Percentiles rank a stretch among this genome's conserved stretches.
Conservation (phyloP, 2,888 invertebrate genomes). For the Amiota communis region DNA sequence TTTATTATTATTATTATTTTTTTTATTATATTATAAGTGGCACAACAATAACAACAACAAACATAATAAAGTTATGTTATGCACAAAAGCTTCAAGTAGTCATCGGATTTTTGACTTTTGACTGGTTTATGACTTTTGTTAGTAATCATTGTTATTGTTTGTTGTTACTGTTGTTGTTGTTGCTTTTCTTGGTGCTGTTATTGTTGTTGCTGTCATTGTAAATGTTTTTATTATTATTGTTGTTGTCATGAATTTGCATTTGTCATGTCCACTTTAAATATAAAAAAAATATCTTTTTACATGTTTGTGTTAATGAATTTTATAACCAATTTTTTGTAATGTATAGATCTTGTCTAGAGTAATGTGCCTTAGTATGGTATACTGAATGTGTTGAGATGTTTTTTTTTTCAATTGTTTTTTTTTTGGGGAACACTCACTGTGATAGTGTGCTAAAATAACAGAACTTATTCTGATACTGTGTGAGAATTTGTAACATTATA, state of each 20-base stretch:
- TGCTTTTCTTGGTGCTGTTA: neutral
- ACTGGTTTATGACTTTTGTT: neutral
- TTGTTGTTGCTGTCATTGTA: conserved; percentile 9
- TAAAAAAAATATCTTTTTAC: conserved; percentile 43
- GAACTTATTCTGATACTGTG: too few relatives aligned
- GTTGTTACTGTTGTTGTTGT: neutral
- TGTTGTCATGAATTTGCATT: conserved; percentile 18
- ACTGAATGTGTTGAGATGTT: conserved; percentile 13
- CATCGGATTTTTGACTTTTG: neutral
- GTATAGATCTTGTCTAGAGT: too few relatives aligned
- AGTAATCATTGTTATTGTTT: neutral
- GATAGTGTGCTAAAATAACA: too few relatives aligned
- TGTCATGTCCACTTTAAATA: neutral
- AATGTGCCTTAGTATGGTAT: too few relatives aligned
- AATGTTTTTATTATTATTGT: conserved; percentile 10
- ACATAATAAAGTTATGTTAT: neutral
- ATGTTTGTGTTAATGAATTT: conserved; percentile 58
- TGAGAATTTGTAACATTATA: too few relatives aligned
- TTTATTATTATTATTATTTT: neutral
- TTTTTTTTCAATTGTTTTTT: neutral
- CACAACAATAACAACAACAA: neutral
- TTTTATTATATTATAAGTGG: neutral
- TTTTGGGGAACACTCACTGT: too few relatives aligned
- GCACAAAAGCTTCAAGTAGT: neutral
- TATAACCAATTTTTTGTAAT: conserved; percentile 43